Evolutionary conservation across 2,113 vertebrate species (phyloP), one percentile per base, ranked within the genome.

Genomic region (Paedocypris sp.): DNA sequence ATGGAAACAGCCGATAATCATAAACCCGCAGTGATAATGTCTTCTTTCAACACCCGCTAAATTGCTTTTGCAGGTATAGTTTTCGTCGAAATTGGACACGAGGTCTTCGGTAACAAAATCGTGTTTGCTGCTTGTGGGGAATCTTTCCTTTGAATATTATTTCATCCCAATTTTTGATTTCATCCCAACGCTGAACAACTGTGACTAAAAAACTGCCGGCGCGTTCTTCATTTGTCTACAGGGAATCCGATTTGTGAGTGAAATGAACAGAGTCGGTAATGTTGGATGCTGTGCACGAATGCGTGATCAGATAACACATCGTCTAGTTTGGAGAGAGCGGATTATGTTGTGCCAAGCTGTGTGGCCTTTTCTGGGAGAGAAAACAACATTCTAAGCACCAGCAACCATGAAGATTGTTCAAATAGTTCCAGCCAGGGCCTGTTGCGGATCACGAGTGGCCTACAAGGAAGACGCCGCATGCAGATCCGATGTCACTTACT

Each of bases 11-110:
- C 53, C 22, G 32, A 57, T 60, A 64, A 60, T 58, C 54, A 36
- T 47, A n/a, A n/a, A 66, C 63, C 53, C 54, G 48, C 62, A 38
- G 53, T 56, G 59, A 48, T 41, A 19, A 23, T 39, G 15, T 53
- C 39, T 41, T 19, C 33, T 57, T 42, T 32, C 42, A 45, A 18
- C 49, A 35, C 15, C 18, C 64, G 46, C 54, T 48, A 73, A 69
- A 73, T 73, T 69, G 67, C 53, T 60, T 73, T 67, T 52, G 18
- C 67, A 45, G 60, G 53, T 50, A 28, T 33, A 50, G 67, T 73
- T n/a, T n/a, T 60, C 59, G 62, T 73, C 71, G 69, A 63, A 22
- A 59, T 53, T 7, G 60, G 60, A 71, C 64, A 62, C 29, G 41
- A 62, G 33, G 52, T 28, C 32, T 20, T 19, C 29, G 22, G 52